These are phyloP conservation scores for Triplophysa bombifrons DNA, from an alignment of 2,797 vertebrate species.

Conservation along the genomic window DNA sequence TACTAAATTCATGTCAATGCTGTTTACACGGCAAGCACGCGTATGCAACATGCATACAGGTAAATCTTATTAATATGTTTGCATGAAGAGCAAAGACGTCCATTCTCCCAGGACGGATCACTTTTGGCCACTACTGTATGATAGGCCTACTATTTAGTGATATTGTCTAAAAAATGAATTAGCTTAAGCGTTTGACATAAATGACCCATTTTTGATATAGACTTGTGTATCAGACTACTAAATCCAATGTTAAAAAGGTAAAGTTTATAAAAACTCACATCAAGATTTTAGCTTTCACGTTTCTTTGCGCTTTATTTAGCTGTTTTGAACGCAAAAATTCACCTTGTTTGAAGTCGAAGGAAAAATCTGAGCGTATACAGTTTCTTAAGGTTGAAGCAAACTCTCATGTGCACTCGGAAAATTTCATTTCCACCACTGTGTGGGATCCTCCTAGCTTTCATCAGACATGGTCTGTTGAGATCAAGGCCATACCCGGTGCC, in stretches of 20 bases:
- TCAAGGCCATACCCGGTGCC: neutral
- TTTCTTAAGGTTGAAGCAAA: neutral
- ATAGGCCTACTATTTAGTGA: neutral
- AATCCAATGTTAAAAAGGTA: neutral
- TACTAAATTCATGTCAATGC: too few species aligned
- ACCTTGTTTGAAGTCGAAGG: neutral
- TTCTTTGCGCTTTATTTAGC: neutral
- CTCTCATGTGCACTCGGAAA: neutral
- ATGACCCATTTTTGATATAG: neutral
- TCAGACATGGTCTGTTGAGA: conserved; percentile 1
- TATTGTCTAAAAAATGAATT: neutral
- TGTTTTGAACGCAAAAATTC: neutral
- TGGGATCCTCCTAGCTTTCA: neutral
- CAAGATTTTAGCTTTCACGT: neutral
- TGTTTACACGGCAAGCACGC: too few species aligned
- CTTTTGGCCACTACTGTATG: neutral
- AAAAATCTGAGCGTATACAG: neutral
- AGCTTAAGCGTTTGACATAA: neutral
- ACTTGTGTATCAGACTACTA: neutral
- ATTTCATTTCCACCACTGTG: neutral
- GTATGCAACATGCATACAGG: too few species aligned
- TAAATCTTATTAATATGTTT: too few species aligned
- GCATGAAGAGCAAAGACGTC: too few species aligned
- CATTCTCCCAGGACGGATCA: too few species aligned
- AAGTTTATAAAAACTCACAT: neutral